Conservation (phyloP, 2,797 vertebrate species). For the Dromococcyx pavoninus region DNA sequence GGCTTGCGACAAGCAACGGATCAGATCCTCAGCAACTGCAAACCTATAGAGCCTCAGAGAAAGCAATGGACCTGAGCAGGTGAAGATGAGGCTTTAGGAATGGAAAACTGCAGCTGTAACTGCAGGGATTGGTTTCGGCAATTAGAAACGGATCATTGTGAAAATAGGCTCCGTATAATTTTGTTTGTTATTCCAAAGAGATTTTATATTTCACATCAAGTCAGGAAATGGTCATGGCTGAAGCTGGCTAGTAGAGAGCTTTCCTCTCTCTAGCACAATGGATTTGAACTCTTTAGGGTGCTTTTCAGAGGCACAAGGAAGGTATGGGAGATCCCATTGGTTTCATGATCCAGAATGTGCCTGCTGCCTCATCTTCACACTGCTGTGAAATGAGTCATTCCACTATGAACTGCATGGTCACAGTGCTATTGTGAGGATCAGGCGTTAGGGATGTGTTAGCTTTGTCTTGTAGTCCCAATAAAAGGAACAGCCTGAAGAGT, state of each 20-base stretch:
- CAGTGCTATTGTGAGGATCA: neutral
- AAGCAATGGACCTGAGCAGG: neutral
- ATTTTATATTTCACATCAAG: neutral
- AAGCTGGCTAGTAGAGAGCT: neutral
- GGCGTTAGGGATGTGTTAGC: neutral
- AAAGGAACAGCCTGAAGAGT: neutral
- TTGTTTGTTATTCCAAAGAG: neutral
- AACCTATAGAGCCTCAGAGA: neutral
- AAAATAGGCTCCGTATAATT: fast-evolving
- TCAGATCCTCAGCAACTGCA: neutral
- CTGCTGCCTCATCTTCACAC: neutral
- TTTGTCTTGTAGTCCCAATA: neutral
- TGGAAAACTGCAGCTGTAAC: neutral
- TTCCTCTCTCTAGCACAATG: neutral
- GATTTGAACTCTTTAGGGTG: neutral
- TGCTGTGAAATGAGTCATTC: neutral
- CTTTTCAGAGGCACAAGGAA: neutral
- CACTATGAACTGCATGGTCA: neutral
- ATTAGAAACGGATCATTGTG: neutral
- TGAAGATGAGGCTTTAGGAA: neutral
- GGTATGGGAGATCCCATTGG: neutral
- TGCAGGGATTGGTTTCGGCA: neutral
- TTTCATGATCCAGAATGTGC: neutral
- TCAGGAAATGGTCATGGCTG: neutral
- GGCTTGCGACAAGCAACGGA: neutral